Evolutionary conservation across 1,140 invertebrate genomes (phyloP).

Genomic region (Hyles euphorbiae): DNA sequence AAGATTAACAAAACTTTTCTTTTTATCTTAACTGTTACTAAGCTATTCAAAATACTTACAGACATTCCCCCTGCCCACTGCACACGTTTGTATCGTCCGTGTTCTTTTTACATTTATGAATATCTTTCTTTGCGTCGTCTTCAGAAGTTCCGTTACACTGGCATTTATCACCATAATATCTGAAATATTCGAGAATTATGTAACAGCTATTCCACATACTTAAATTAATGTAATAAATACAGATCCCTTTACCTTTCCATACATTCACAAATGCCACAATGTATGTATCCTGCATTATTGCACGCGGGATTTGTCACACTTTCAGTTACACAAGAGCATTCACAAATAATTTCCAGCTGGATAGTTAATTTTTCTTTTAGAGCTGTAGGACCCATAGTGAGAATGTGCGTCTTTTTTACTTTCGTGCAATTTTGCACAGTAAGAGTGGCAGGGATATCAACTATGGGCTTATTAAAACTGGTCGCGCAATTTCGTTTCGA

Average conservation of each 20-base stretch:
- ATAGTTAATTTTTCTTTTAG: constrained; percentile 40
- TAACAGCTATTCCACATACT: constrained; percentile 3
- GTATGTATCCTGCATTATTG: constrained; percentile 72
- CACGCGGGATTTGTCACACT: constrained; percentile 70
- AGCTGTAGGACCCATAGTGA: constrained; percentile 32
- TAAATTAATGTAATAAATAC: too few relatives aligned
- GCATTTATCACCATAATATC: constrained; percentile 79
- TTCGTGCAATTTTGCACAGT: constrained; percentile 31
- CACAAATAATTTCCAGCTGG: constrained; percentile 70
- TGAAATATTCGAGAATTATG: constrained; percentile 19
- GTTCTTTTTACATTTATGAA: constrained; percentile 79
- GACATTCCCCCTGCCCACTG: constrained; percentile 78
- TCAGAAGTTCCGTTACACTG: constrained; percentile 77
- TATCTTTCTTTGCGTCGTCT: constrained; percentile 12
- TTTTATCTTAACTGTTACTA: too few relatives aligned
- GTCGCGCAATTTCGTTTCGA: constrained; percentile 29
- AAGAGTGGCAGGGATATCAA: constrained; percentile 32
- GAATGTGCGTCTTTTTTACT: constrained; percentile 12
- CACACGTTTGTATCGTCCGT: constrained; percentile 76
- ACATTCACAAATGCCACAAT: constrained; percentile 87
- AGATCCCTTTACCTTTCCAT: constrained; percentile 27
- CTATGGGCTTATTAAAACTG: constrained; percentile 18
- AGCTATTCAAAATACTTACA: constrained; percentile 29
- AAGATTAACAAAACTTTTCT: neutral
- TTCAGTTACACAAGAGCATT: constrained; percentile 68